Evolutionary conservation across 2,888 invertebrate genomes (phyloP).

Genomic region (Caenorhabditis sp.): DNA sequence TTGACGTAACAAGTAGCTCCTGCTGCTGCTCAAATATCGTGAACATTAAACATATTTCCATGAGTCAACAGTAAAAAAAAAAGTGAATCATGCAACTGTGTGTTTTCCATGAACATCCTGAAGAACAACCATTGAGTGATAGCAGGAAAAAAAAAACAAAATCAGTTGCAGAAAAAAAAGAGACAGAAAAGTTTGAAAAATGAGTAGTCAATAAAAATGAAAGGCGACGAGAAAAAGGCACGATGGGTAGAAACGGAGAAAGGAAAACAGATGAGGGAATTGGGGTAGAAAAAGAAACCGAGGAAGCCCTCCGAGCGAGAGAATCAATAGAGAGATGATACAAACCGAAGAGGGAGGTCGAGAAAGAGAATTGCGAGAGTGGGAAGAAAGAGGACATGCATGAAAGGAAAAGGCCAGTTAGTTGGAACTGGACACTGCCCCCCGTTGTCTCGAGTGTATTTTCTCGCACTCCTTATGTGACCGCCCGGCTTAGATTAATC

Average conservation of each 20-base stretch:
- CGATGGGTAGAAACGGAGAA: constrained; percentile 39
- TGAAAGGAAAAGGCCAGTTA: constrained; percentile 26
- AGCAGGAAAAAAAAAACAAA: constrained; percentile 19
- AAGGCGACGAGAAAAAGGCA: constrained; percentile 27
- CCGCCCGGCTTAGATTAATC: constrained; percentile 46
- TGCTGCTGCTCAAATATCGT: constrained; percentile 27
- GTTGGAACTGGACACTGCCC: constrained; percentile 48
- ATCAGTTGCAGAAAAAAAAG: constrained; percentile 14
- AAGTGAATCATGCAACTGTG: constrained; percentile 20
- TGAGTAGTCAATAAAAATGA: constrained; percentile 50
- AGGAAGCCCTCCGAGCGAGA: constrained; percentile 38
- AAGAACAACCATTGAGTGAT: constrained; percentile 6
- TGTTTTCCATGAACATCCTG: constrained; percentile 1
- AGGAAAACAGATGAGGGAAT: constrained; percentile 55
- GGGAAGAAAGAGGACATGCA: constrained; percentile 38
- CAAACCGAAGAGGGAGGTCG: constrained; percentile 31
- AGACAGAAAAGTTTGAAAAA: constrained; percentile 35
- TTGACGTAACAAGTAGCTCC: constrained; percentile 32
- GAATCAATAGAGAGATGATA: constrained; percentile 52
- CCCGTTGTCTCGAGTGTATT: constrained; percentile 25
- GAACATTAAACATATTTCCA: constrained; percentile 31
- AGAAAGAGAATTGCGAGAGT: constrained; percentile 38
- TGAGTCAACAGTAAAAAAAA: constrained; percentile 27
- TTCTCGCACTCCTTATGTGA: constrained; percentile 45
- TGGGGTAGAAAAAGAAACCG: constrained; percentile 49